phyloP scores from a whole-genome alignment of 2,797 vertebrate species.

The Epinephelus malabaricus region DNA sequence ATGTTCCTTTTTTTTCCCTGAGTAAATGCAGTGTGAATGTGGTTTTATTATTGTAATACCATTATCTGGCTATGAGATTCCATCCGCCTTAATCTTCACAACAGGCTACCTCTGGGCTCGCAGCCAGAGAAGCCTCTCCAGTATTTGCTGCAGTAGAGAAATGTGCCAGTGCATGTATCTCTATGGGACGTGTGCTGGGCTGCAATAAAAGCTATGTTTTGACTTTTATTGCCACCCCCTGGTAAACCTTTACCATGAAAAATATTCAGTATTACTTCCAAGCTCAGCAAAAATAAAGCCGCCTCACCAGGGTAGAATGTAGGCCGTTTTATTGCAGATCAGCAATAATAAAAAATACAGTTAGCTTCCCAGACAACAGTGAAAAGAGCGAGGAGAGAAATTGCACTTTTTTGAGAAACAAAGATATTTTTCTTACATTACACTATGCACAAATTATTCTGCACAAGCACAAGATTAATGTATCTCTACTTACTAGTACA shows the following conservation, averaged over 20 bases:
- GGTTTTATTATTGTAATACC: conserved; percentile 79
- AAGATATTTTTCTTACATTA: conserved; percentile 28
- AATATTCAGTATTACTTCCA: conserved; percentile 77
- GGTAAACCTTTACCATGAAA: conserved; percentile 82
- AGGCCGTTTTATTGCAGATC: conserved; percentile 78
- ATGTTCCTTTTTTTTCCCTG: conserved; percentile 36
- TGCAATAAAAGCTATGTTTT: conserved; percentile 78
- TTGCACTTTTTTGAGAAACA: conserved; percentile 60
- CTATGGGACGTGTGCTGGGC: conserved; percentile 70
- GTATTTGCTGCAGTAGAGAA: conserved; percentile 79
- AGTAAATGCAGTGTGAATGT: conserved; percentile 76
- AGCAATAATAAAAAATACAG: conserved; percentile 66
- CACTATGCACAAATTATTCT: conserved; percentile 42
- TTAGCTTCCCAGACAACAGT: conserved; percentile 54
- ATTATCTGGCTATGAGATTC: conserved; percentile 82
- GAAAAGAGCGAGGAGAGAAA: conserved; percentile 49
- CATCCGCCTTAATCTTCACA: conserved; percentile 82
- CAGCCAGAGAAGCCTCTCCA: conserved; percentile 75
- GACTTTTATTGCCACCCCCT: conserved; percentile 82
- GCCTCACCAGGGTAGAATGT: conserved; percentile 72
- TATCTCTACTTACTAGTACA: conserved; percentile 31
- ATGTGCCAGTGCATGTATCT: conserved; percentile 73
- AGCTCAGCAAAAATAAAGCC: conserved; percentile 77
- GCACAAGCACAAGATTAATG: conserved; percentile 36
- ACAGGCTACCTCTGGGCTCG: conserved; percentile 80